These are phyloP conservation scores for Nomada ferruginata DNA, from an alignment of 2,888 invertebrate genomes.

Conservation along the genomic window DNA sequence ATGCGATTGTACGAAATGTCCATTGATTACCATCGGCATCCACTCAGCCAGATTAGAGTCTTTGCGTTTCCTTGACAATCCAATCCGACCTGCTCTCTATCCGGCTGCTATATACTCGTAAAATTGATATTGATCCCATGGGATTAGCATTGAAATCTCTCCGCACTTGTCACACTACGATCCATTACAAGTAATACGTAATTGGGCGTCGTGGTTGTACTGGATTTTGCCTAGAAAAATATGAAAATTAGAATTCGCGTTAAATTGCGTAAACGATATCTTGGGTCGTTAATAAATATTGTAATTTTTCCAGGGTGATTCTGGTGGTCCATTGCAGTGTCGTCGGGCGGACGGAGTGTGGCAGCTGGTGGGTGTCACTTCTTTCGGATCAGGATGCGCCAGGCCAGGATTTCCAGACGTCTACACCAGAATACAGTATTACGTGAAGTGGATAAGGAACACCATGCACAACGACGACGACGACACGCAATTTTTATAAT, in stretches of 20 bases:
- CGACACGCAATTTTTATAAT: slow-evolving; percentile 31
- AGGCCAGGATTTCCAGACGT: slow-evolving; percentile 95
- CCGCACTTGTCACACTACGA: neutral
- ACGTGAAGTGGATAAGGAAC: slow-evolving; percentile 91
- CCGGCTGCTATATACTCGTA: neutral
- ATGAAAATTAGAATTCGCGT: neutral
- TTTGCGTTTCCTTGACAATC: slow-evolving; percentile 41
- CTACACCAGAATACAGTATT: slow-evolving; percentile 93
- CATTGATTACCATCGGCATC: slow-evolving; percentile 22
- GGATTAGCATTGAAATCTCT: slow-evolving; percentile 16
- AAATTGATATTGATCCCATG: slow-evolving; percentile 9
- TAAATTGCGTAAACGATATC: no score
- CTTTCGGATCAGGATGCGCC: slow-evolving; percentile 96
- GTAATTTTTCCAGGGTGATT: slow-evolving; percentile 90
- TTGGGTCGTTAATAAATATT: no score
- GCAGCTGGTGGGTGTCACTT: slow-evolving; percentile 95
- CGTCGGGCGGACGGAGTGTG: slow-evolving; percentile 91
- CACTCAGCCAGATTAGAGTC: slow-evolving; percentile 63
- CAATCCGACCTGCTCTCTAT: slow-evolving; percentile 5
- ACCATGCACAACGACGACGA: slow-evolving; percentile 72
- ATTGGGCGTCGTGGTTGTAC: no score
- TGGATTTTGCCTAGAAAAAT: no score
- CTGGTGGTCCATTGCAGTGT: slow-evolving; percentile 95
- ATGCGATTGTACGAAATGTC: neutral
- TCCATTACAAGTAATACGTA: no score